phyloP scores from a whole-genome alignment of 30 jellyfish, hydroid and myxozoan species.

The Sanderia malayensis region DNA sequence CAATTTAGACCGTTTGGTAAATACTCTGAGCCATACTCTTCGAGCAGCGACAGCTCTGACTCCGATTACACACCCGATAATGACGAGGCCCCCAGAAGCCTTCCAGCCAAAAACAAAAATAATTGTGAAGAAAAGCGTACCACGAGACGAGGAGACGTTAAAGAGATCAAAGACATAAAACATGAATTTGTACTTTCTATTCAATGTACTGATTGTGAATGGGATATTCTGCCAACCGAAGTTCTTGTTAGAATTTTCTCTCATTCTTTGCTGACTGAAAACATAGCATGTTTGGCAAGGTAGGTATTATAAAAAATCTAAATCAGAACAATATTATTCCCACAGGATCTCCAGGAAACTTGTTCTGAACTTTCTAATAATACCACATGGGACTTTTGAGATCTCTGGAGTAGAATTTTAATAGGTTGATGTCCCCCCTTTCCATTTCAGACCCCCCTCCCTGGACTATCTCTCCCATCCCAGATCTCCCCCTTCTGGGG shows the following conservation, averaged over 20 bases:
- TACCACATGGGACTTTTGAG: no score
- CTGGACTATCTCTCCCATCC: no score
- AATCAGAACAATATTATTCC: no score
- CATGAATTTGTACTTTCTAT: not conserved
- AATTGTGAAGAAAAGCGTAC: not conserved
- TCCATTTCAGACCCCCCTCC: no score
- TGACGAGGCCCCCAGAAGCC: not conserved
- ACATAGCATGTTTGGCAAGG: conserved; percentile 22
- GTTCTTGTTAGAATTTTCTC: conserved; percentile 36
- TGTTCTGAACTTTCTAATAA: no score
- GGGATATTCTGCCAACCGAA: conserved; percentile 41
- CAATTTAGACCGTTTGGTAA: conserved; percentile 44
- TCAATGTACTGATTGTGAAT: not conserved
- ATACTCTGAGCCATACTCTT: conserved; percentile 28
- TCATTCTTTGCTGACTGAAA: not conserved
- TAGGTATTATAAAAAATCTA: not conserved
- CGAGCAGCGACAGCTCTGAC: conserved; percentile 59
- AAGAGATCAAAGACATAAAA: not conserved
- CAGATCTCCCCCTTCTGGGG: no score
- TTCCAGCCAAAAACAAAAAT: not conserved
- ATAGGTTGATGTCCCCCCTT: no score
- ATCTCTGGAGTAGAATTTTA: no score
- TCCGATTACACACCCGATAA: conserved; percentile 45
- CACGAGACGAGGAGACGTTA: not conserved
- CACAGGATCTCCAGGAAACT: no score